These are phyloP conservation scores for Agrochola circellaris DNA, from an alignment of 2,888 invertebrate genomes.

Conservation along the genomic window DNA sequence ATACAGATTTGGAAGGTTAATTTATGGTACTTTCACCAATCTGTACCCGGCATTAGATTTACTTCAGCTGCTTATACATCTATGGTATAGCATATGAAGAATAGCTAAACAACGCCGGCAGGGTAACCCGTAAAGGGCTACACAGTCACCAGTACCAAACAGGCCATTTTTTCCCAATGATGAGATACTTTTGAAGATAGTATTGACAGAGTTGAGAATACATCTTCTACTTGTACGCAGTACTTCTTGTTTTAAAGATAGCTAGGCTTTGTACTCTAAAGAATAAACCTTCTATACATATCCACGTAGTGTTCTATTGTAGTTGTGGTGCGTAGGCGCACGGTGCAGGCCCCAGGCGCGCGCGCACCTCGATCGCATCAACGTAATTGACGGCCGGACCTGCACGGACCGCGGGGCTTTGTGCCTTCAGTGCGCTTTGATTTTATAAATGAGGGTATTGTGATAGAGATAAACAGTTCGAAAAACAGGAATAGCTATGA, in stretches of 20 bases:
- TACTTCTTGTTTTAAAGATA: neutral
- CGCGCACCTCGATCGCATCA: conserved; percentile 47
- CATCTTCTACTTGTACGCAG: neutral
- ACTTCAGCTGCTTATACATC: neutral
- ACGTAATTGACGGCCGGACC: conserved; percentile 60
- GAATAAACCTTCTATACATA: conserved; percentile 39
- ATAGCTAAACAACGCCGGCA: neutral
- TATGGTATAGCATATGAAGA: neutral
- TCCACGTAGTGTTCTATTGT: conserved; percentile 44
- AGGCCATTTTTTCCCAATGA: neutral
- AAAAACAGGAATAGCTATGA: neutral
- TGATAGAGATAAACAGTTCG: neutral
- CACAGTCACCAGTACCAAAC: neutral
- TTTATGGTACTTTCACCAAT: neutral
- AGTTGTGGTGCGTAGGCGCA: conserved; percentile 60
- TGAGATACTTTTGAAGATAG: neutral
- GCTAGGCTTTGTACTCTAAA: conserved; percentile 1
- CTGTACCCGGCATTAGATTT: neutral
- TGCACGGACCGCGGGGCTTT: conserved; percentile 37
- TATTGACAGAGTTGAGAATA: neutral
- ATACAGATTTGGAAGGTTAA: neutral
- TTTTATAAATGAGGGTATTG: conserved; percentile 40
- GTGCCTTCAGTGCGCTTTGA: conserved; percentile 32
- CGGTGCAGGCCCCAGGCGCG: conserved; percentile 41
- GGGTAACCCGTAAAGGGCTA: neutral